phyloP scores from a whole-genome alignment of 2,888 invertebrate species.

The Theodoxus fluviatilis region DNA sequence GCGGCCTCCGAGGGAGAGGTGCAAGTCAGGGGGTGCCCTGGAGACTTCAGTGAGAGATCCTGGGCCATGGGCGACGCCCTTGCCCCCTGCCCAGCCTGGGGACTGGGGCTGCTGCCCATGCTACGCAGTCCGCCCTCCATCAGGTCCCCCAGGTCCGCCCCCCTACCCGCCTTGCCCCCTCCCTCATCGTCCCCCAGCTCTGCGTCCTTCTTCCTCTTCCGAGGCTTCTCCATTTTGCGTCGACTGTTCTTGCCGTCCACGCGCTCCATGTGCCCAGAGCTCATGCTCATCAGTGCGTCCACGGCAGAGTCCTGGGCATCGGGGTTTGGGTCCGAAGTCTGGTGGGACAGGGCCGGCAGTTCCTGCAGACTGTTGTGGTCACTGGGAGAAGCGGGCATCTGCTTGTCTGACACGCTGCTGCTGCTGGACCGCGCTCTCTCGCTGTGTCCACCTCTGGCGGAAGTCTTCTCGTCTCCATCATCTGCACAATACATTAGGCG shows the following conservation, averaged over 20 bases:
- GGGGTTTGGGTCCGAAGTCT: neutral
- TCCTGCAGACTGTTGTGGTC: no score
- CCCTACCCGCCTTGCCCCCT: neutral
- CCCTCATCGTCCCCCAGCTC: slow-evolving; percentile 25
- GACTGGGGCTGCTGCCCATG: slow-evolving; percentile 1
- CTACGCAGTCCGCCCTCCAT: neutral
- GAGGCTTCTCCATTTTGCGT: slow-evolving; percentile 62
- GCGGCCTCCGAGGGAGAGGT: neutral
- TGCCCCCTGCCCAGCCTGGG: neutral
- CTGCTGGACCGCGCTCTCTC: no score
- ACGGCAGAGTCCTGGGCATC: neutral
- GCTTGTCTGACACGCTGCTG: no score
- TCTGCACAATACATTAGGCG: no score
- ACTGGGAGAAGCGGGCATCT: no score
- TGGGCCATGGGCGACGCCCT: slow-evolving; percentile 38
- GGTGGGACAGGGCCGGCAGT: no score
- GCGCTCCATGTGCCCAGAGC: slow-evolving; percentile 7
- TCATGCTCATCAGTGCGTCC: neutral
- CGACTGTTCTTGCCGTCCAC: slow-evolving; percentile 56
- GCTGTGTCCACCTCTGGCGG: no score
- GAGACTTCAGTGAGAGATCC: slow-evolving; percentile 39
- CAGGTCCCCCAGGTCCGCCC: neutral
- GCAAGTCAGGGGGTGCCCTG: no score
- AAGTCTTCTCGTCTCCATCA: no score
- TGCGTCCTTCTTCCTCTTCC: slow-evolving; percentile 53